Evolutionary conservation across 2,888 invertebrate species (phyloP).

Genomic region (Dastarcus helophoroides): DNA sequence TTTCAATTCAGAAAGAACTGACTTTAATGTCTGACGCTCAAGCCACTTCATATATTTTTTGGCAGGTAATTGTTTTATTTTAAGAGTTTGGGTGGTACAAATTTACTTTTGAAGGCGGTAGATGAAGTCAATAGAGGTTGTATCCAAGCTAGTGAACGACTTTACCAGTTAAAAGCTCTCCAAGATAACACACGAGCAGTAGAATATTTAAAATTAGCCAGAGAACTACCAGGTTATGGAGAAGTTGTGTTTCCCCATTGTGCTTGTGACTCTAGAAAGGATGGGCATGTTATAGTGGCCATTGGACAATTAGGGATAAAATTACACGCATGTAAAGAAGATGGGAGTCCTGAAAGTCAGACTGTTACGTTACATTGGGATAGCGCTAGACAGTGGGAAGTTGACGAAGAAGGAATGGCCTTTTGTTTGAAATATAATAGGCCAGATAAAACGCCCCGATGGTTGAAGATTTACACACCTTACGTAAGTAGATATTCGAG

Average conservation of each 20-base stretch:
- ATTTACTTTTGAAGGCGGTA: slow-evolving; percentile 62
- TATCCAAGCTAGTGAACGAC: slow-evolving; percentile 76
- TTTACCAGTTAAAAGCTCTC: slow-evolving; percentile 92
- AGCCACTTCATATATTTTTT: slow-evolving; percentile 76
- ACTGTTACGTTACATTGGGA: slow-evolving; percentile 78
- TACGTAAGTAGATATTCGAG: slow-evolving; percentile 69
- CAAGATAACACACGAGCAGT: slow-evolving; percentile 80
- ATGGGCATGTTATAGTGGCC: slow-evolving; percentile 58
- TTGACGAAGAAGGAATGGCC: slow-evolving; percentile 87
- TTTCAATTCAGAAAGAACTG: slow-evolving; percentile 58
- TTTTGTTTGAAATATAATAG: slow-evolving; percentile 80
- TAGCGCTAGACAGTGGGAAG: slow-evolving; percentile 71
- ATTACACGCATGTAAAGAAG: slow-evolving; percentile 74
- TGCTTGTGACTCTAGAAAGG: slow-evolving; percentile 79
- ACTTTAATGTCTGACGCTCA: slow-evolving; percentile 54
- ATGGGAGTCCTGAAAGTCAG: slow-evolving; percentile 62
- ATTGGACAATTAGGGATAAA: slow-evolving; percentile 53
- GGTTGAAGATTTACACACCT: slow-evolving; percentile 79
- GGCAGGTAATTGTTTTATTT: slow-evolving; percentile 67
- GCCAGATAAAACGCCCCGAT: slow-evolving; percentile 66
- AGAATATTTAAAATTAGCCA: slow-evolving; percentile 77
- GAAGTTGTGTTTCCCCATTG: slow-evolving; percentile 92
- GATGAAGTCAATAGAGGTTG: slow-evolving; percentile 93
- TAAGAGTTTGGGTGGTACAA: too few species aligned
- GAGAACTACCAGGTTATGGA: slow-evolving; percentile 85